Base-by-base conservation (phyloP, 2,888 invertebrate species). In the Hirtodrosophila cameraria region DNA sequence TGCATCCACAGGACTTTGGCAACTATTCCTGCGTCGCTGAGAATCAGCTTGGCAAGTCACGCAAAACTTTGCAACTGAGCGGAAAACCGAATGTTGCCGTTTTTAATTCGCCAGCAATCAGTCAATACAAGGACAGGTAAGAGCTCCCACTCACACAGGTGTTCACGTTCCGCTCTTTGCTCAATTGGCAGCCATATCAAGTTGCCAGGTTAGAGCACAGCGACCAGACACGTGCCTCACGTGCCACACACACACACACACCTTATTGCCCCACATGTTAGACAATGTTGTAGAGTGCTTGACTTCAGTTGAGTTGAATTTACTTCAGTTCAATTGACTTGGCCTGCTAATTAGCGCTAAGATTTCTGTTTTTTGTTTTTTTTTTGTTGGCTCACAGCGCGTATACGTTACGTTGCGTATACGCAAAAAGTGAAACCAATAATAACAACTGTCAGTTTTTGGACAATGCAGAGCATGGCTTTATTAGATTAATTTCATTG, bases 21-120 rank as follows among this genome's bases (percentile, higher is more conserved):
- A 94, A 94, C 91, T 94, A 94, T 90, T 93, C 93, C 78, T 94
- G 94, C 90, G 93, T 93, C 70, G 94, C 94, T 42, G 94, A 94
- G 89, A 94, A 94, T 91, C 92, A 93, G 86, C 92, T 94, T 75
- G 94, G 94, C 68, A 93, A 93, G 90, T 92, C 93, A 68, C 92
- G 93, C 73, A 93, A 93, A 90, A 93, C 92, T 89, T 92, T 94
- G 68, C 93, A 93, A 90, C 91, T 94, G 84, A 94, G 94, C 89
- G 94, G 94, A 62, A 93, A 92, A 89, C 94, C 94, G 36, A 94
- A 93, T 87, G 92, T 93, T 60, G 94, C 93, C 31, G 92, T 92
- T 79, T 94, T 94, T 90, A 92, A 92, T 84, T 94, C 94, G 78
- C 92, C 93, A 66, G 92, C 93, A 57, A 91, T 93, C 75, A 93